phyloP scores from a whole-genome alignment of 2,113 vertebrate genomes.

The Nannospalax galili region DNA sequence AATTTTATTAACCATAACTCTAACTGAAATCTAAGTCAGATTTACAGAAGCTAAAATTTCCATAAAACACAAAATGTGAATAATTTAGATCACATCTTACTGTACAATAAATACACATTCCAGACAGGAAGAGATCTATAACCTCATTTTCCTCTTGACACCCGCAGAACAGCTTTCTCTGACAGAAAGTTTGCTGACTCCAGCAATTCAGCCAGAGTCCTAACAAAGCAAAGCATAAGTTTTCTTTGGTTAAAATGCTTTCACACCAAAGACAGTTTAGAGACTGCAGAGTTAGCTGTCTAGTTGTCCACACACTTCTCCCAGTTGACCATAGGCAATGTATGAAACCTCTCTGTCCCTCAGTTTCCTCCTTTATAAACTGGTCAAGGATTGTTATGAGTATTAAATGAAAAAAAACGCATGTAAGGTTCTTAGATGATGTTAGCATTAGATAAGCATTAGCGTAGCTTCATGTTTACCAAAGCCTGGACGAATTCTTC shows the following conservation, averaged over 20 bases:
- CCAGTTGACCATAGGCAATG: not conserved
- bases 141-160: slow-evolving; percentile 73
- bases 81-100: slow-evolving; percentile 72
- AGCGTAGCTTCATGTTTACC: not conserved
- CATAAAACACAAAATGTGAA: slow-evolving; percentile 76
- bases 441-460: not conserved
- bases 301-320: not conserved
- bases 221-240: slow-evolving; percentile 57
- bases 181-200: slow-evolving; percentile 56
- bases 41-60: slow-evolving; percentile 80
- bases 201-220: slow-evolving; percentile 58
- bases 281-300: not conserved
- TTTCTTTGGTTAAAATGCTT: slow-evolving; percentile 62
- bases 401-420: not conserved
- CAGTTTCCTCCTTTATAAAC: not conserved
- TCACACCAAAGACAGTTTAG: slow-evolving; percentile 19
- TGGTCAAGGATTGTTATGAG: not conserved
- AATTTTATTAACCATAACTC: slow-evolving; percentile 79
- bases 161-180: slow-evolving; percentile 56
- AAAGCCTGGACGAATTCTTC: not conserved
- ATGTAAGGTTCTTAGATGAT: not conserved
- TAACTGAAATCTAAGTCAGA: slow-evolving; percentile 73
- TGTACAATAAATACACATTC: slow-evolving; percentile 72
- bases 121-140: slow-evolving; percentile 74
- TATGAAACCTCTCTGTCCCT: not conserved